Conservation (phyloP, 2,888 invertebrate genomes). For the Herminia tarsipennalis region DNA sequence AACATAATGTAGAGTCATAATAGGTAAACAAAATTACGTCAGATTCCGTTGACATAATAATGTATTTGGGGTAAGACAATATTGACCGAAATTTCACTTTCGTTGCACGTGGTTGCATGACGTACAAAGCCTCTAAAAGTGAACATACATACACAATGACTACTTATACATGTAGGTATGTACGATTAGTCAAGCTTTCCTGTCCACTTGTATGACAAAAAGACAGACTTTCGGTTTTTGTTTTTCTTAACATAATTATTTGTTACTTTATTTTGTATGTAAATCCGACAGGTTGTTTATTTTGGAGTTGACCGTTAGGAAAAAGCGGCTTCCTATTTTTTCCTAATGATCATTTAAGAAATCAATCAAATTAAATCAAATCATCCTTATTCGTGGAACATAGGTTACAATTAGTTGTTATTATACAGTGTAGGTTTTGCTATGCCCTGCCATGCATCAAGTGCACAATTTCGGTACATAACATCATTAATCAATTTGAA, state of each 20-base stretch:
- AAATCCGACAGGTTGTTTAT: not conserved
- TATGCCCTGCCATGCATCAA: too few relatives aligned
- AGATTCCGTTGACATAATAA: constrained; percentile 38
- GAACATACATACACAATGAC: not conserved
- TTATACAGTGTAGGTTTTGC: too few relatives aligned
- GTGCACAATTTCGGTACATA: too few relatives aligned
- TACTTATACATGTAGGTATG: not conserved
- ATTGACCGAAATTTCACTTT: constrained; percentile 78
- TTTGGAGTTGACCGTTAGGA: not conserved
- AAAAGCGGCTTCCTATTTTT: too few relatives aligned
- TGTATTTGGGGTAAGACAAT: constrained; percentile 59
- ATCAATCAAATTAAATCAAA: too few relatives aligned
- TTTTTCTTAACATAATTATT: constrained; percentile 12
- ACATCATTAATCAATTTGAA: too few relatives aligned
- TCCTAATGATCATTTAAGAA: too few relatives aligned
- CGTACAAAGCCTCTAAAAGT: constrained; percentile 6
- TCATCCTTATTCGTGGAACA: too few relatives aligned
- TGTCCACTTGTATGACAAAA: constrained; percentile 24
- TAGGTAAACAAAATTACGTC: constrained; percentile 39
- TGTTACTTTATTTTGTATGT: not conserved
- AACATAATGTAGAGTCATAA: not conserved
- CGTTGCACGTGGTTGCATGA: constrained; percentile 41
- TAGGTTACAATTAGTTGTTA: too few relatives aligned
- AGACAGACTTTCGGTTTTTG: constrained; percentile 36
- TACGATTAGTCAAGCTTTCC: constrained; percentile 64